Conservation (phyloP, 2,113 vertebrate species). For the Ochotona princeps region DNA sequence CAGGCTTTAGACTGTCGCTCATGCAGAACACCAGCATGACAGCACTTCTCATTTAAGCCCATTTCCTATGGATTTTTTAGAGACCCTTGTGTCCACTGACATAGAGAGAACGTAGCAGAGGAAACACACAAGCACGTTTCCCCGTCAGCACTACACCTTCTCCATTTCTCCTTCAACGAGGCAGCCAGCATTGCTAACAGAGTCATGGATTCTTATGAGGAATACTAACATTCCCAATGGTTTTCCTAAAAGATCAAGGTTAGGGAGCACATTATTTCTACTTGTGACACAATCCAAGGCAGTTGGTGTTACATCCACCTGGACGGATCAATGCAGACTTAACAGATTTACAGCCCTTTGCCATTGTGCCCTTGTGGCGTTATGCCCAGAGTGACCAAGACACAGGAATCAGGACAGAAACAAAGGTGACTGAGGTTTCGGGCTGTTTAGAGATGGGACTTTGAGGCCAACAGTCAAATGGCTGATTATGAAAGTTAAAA, state of each 20-base stretch:
- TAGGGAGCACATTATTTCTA: neutral
- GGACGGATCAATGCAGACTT: neutral
- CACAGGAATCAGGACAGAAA: neutral
- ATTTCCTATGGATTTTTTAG: too few species aligned
- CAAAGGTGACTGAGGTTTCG: neutral
- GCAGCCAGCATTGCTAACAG: neutral
- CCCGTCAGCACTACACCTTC: neutral
- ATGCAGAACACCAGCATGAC: too few species aligned
- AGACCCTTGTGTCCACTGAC: too few species aligned
- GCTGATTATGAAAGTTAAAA: conserved; percentile 15
- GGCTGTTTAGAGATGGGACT: neutral
- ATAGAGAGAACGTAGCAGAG: neutral
- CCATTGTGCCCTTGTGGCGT: neutral
- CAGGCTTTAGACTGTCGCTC: too few species aligned
- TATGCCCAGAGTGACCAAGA: neutral
- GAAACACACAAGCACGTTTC: neutral
- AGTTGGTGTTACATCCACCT: neutral
- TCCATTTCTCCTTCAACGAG: neutral
- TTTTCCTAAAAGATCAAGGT: neutral
- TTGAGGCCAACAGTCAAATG: neutral
- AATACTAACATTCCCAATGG: neutral
- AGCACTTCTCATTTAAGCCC: too few species aligned
- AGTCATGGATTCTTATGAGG: neutral
- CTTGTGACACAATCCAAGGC: neutral
- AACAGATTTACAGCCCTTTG: neutral